phyloP scores from a whole-genome alignment of 2,113 vertebrate species.

The Mesoclemmys tuberculata region DNA sequence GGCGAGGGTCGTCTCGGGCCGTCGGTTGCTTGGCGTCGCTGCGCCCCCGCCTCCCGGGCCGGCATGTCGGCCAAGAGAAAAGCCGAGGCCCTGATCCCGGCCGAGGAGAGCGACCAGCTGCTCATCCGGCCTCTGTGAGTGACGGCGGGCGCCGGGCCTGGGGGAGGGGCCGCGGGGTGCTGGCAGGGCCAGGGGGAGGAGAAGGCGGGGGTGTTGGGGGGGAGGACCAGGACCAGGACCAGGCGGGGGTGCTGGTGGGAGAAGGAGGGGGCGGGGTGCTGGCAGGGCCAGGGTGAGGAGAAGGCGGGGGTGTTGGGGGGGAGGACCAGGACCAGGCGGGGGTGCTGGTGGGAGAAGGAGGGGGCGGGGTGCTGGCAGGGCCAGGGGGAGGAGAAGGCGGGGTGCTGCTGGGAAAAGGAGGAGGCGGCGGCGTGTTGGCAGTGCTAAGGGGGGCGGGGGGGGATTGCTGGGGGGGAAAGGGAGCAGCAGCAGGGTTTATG shows the following conservation, averaged over 20 bases:
- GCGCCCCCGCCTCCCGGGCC: fast-evolving
- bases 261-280: background rate
- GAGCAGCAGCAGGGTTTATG: no score
- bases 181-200: no score
- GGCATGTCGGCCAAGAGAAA: conserved; percentile 88
- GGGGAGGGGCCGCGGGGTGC: background rate
- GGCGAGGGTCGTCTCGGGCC: fast-evolving
- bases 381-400: no score
- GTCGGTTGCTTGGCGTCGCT: background rate
- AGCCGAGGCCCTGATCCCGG: conserved; percentile 83
- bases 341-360: background rate
- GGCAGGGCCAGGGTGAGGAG: no score
- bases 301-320: no score
- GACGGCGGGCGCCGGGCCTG: background rate
- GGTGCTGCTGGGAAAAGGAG: background rate
- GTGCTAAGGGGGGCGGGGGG: background rate
- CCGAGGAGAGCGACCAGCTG: conserved; percentile 96
- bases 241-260: no score
- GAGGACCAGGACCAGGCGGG: background rate
- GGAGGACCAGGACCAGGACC: no score
- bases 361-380: no score
- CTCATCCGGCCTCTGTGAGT: conserved; percentile 95
- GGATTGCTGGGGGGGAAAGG: no score
- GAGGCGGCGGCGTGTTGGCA: background rate
- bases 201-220: no score